Conservation (phyloP, 2,113 vertebrate species). For the Butastur rufipennis region DNA sequence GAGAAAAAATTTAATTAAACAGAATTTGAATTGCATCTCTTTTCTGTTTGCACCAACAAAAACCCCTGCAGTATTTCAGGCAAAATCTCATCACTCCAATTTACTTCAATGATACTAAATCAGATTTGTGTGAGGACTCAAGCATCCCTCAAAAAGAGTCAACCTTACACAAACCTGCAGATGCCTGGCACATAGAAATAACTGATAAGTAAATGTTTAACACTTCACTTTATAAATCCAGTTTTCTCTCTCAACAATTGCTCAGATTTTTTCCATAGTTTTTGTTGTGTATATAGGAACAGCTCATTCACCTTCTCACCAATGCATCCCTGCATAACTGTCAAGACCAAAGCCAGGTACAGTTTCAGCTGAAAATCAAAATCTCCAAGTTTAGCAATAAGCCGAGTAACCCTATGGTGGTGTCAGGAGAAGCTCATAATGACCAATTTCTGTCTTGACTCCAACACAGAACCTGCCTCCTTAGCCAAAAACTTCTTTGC, state of each 20-base stretch:
- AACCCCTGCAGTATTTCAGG: background rate
- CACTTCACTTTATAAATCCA: background rate
- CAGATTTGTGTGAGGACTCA: background rate
- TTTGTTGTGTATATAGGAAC: background rate
- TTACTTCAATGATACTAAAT: background rate
- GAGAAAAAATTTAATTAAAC: background rate
- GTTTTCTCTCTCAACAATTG: background rate
- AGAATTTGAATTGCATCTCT: background rate
- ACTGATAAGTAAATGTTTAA: background rate
- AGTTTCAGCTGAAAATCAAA: background rate
- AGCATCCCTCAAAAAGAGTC: background rate
- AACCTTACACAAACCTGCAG: background rate
- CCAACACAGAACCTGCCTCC: background rate
- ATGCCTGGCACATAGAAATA: background rate
- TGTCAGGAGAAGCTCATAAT: background rate
- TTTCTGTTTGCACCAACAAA: background rate
- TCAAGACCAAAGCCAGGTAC: background rate
- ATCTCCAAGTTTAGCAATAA: background rate
- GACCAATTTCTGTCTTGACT: background rate
- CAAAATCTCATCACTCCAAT: background rate
- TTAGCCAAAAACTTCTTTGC: background rate
- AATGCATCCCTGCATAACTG: background rate
- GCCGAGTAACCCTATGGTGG: background rate
- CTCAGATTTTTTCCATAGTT: background rate
- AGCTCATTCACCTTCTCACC: background rate